phyloP scores from a whole-genome alignment of 2,888 invertebrate genomes.

The Ophion costatus region DNA sequence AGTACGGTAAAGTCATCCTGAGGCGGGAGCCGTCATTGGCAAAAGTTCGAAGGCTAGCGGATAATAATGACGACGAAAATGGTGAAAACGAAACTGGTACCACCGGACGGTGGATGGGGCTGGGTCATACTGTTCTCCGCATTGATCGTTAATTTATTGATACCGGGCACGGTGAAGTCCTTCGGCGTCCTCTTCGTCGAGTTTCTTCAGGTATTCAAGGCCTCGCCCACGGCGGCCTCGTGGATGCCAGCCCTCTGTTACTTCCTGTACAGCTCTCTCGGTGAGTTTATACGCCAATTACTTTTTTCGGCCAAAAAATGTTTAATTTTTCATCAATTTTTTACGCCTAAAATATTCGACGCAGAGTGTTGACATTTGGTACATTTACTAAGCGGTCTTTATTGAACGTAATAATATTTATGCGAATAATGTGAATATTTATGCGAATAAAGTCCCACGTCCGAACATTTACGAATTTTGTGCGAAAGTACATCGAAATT shows the following conservation, averaged over 20 bases:
- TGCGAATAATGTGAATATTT: too few relatives aligned
- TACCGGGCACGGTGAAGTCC: slow-evolving; percentile 94
- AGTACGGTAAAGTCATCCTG: slow-evolving; percentile 17
- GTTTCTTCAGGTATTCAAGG: slow-evolving; percentile 91
- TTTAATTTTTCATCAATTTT: too few relatives aligned
- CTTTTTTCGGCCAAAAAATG: too few relatives aligned
- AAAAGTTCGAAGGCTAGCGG: slow-evolving; percentile 1
- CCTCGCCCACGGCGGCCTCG: slow-evolving; percentile 90
- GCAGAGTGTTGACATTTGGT: too few relatives aligned
- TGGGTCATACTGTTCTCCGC: slow-evolving; percentile 85
- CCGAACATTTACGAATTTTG: neutral
- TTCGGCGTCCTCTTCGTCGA: slow-evolving; percentile 94
- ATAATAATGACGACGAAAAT: slow-evolving; percentile 70
- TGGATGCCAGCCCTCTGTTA: slow-evolving; percentile 95
- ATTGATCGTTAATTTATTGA: slow-evolving; percentile 92
- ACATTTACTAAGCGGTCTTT: too few relatives aligned
- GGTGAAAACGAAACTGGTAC: slow-evolving; percentile 78
- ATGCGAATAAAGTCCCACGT: too few relatives aligned
- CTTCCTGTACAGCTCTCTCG: slow-evolving; percentile 94
- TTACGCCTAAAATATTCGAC: too few relatives aligned
- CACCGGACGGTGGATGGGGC: slow-evolving; percentile 84
- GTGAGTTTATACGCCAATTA: slow-evolving; percentile 84
- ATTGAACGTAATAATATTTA: too few relatives aligned
- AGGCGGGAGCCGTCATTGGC: neutral
- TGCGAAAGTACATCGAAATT: neutral